These are phyloP conservation scores for Arctopsyche grandis DNA, from an alignment of 1,140 invertebrate genomes.

Conservation along the genomic window DNA sequence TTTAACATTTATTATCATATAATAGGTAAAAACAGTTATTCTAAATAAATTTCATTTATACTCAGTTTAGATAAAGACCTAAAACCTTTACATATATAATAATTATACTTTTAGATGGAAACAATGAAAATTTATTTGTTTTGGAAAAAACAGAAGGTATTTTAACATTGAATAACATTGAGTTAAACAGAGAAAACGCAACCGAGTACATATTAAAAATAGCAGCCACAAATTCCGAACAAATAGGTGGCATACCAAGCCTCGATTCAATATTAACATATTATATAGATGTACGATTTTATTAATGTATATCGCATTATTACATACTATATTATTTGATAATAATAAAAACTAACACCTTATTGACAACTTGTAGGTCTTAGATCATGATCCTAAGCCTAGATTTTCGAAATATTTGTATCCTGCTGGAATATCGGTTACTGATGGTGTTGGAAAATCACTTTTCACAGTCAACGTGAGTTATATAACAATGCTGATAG, in stretches of 20 bases:
- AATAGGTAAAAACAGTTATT: conserved; percentile 57
- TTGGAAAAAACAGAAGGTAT: conserved; percentile 47
- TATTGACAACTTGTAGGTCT: conserved; percentile 59
- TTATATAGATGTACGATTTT: conserved; percentile 59
- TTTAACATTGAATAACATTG: conserved; percentile 57
- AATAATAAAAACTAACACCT: not conserved
- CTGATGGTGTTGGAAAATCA: not conserved
- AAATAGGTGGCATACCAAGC: conserved; percentile 46
- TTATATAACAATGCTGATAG: conserved; percentile 60
- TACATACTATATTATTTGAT: not conserved
- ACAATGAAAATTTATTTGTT: conserved; percentile 58
- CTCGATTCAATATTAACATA: conserved; percentile 60
- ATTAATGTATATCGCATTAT: not conserved
- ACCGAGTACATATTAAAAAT: conserved; percentile 58
- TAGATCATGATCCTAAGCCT: conserved; percentile 67
- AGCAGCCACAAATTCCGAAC: conserved; percentile 60
- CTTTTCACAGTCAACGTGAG: not conserved
- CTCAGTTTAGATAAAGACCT: no score
- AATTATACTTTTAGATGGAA: conserved; percentile 59
- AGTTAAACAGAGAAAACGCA: conserved; percentile 60
- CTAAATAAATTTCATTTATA: not conserved
- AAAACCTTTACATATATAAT: not conserved
- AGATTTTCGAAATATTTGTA: conserved; percentile 62
- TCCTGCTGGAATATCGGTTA: conserved; percentile 61
- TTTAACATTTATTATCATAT: conserved; percentile 63